Percentiles rank a stretch among this genome's conserved stretches.
phyloP scores from a whole-genome alignment of 2,888 invertebrate species.

The Phengaris alcon region DNA sequence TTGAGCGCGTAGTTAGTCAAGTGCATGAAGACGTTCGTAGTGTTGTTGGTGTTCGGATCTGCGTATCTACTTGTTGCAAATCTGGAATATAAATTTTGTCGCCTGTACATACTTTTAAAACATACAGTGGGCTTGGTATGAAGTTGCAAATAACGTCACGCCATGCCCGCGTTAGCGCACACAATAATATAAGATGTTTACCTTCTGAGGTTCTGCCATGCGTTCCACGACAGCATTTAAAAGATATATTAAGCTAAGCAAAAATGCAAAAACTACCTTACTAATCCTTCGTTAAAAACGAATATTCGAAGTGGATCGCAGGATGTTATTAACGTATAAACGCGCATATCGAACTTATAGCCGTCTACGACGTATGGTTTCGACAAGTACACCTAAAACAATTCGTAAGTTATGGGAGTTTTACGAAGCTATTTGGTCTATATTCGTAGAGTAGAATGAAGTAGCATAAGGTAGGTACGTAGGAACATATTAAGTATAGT shows the following conservation, averaged over 20 bases:
- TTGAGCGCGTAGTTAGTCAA: slow-evolving; percentile 96
- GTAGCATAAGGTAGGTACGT: not conserved
- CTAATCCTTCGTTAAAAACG: slow-evolving; percentile 94
- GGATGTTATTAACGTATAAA: slow-evolving; percentile 93
- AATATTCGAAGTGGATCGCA: slow-evolving; percentile 94
- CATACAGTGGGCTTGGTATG: too few species aligned
- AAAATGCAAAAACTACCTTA: slow-evolving; percentile 72
- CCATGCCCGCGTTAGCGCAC: too few species aligned
- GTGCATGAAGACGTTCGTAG: slow-evolving; percentile 95
- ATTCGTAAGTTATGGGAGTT: not conserved
- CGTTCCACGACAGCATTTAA: not conserved
- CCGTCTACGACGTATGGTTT: slow-evolving; percentile 93
- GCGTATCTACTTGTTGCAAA: slow-evolving; percentile 94
- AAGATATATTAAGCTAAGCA: not conserved
- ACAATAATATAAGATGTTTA: too few species aligned
- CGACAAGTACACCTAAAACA: slow-evolving; percentile 67
- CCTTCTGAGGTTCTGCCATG: not conserved
- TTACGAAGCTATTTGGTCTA: not conserved
- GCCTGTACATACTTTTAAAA: too few species aligned
- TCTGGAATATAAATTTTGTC: slow-evolving; percentile 54
- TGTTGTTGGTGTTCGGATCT: slow-evolving; percentile 89
- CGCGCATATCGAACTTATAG: slow-evolving; percentile 94
- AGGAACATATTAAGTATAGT: too few species aligned
- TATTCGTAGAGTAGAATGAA: not conserved
- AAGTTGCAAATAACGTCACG: too few species aligned